Conservation (phyloP, 92 coral and sea anemone genomes). For the Zoanthus sansibaricus region DNA sequence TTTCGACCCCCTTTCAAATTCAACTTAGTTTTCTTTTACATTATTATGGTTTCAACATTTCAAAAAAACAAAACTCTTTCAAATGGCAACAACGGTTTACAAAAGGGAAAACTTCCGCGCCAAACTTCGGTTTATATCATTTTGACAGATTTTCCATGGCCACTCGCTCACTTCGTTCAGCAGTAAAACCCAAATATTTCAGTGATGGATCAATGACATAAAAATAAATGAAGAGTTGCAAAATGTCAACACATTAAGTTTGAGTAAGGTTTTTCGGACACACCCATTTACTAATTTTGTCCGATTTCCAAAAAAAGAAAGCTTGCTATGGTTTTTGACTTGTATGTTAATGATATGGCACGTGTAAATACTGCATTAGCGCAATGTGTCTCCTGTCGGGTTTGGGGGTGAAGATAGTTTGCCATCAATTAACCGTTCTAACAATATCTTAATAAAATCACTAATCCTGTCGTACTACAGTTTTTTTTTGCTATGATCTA, state of each 20-base stretch:
- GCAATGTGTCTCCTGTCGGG: constrained; percentile 3
- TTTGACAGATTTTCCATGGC: not conserved
- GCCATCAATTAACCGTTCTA: not conserved
- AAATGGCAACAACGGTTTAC: too few relatives aligned
- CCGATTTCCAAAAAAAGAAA: not conserved
- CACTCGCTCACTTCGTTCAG: not conserved
- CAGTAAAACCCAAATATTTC: not conserved
- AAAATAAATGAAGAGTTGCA: not conserved
- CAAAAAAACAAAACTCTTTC: too few relatives aligned
- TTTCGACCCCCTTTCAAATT: too few relatives aligned
- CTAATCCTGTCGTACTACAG: not conserved
- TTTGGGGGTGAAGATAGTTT: not conserved
- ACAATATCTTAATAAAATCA: not conserved
- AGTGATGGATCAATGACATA: not conserved
- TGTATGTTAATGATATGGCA: constrained; percentile 10
- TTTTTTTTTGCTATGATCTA: not conserved
- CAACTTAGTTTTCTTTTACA: too few relatives aligned
- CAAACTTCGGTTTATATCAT: not conserved
- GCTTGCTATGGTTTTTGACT: not conserved
- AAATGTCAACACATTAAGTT: not conserved
- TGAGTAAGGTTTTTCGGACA: not conserved
- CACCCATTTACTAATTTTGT: not conserved
- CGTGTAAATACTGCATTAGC: not conserved
- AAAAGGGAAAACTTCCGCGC: too few relatives aligned
- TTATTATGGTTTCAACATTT: too few relatives aligned